phyloP scores from a whole-genome alignment of 2,113 vertebrate species.

The Buteo buteo region DNA sequence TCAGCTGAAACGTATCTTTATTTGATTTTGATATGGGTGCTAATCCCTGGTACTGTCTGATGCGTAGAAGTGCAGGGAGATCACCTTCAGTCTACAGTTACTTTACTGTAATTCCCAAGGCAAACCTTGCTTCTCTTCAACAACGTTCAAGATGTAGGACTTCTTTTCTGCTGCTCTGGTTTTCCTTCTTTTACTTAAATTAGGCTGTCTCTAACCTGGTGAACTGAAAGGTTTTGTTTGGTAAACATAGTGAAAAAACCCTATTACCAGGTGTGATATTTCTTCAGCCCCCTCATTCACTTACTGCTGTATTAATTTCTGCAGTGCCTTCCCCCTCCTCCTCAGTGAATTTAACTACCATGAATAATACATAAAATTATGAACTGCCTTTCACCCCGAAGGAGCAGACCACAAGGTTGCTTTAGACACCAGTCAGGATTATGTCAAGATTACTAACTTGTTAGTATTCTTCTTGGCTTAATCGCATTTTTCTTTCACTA shows the following conservation, averaged over 20 bases:
- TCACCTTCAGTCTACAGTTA: not conserved
- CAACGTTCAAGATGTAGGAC: not conserved
- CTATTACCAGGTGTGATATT: not conserved
- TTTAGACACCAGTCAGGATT: not conserved
- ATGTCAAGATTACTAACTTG: not conserved
- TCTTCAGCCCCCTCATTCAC: not conserved
- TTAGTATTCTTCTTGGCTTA: not conserved
- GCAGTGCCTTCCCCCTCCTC: not conserved
- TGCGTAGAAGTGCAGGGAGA: not conserved
- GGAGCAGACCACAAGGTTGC: not conserved
- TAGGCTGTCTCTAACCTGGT: not conserved
- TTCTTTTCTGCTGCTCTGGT: not conserved
- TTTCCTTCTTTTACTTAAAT: not conserved
- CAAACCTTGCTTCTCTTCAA: not conserved
- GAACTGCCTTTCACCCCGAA: conserved; percentile 5
- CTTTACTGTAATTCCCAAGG: not conserved
- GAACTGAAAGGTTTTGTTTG: not conserved
- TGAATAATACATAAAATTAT: conserved; percentile 11
- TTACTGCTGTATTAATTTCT: not conserved
- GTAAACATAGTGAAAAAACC: not conserved
- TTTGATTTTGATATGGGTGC: not conserved
- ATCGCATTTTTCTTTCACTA: not conserved
- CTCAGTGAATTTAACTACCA: not conserved
- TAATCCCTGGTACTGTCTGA: not conserved
- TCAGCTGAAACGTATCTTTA: not conserved